Conservation (phyloP, 2,888 invertebrate genomes). For the Agrotis segetum region DNA sequence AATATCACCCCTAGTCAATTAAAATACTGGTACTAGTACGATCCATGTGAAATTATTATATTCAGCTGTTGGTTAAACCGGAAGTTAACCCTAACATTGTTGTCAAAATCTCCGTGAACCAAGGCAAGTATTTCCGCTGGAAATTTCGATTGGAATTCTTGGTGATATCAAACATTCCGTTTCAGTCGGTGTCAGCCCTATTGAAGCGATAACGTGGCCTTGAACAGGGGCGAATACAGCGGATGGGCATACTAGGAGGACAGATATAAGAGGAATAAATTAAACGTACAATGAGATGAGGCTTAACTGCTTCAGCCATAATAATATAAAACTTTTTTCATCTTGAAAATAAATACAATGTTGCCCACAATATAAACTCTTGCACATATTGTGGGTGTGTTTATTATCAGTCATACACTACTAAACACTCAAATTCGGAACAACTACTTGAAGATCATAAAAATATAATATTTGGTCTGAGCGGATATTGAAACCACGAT, state of each 20-base stretch:
- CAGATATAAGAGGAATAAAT: conserved; percentile 25
- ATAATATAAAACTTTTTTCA: not conserved
- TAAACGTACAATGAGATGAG: not conserved
- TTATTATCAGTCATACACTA: too few relatives aligned
- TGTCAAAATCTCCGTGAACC: not conserved
- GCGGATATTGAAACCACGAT: too few relatives aligned
- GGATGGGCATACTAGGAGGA: conserved; percentile 27
- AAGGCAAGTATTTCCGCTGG: not conserved
- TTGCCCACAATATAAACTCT: too few relatives aligned
- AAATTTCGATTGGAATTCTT: not conserved
- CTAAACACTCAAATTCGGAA: too few relatives aligned
- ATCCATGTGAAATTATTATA: too few relatives aligned
- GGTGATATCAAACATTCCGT: conserved; percentile 1
- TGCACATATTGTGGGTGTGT: too few relatives aligned
- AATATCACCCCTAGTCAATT: too few relatives aligned
- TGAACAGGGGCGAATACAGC: conserved; percentile 35
- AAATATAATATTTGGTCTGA: too few relatives aligned
- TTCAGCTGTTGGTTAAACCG: not conserved
- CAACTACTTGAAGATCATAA: too few relatives aligned
- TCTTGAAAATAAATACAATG: too few relatives aligned
- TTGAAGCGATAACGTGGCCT: conserved; percentile 30
- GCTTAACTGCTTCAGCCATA: not conserved
- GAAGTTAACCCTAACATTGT: too few relatives aligned
- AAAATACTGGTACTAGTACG: too few relatives aligned
- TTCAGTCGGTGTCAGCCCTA: conserved; percentile 30